A percentile compares a stretch with the other conserved stretches of the same genome.
These are phyloP conservation scores for Leucopsar rothschildi DNA, from an alignment of 2,113 vertebrate species.

Conservation along the genomic window DNA sequence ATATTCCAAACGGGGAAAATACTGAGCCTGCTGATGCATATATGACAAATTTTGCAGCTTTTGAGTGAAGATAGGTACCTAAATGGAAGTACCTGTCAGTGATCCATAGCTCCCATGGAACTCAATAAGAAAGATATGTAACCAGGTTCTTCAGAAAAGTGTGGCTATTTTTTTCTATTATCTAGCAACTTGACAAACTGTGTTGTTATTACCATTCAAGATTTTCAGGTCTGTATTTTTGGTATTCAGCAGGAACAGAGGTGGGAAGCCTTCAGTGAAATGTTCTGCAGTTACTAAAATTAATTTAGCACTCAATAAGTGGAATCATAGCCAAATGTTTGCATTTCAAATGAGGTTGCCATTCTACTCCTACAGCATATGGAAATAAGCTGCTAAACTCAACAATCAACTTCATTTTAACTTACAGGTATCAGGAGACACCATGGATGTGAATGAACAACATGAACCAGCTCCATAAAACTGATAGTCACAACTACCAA, in stretches of 20 bases:
- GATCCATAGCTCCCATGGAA: background rate
- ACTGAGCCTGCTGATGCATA: background rate
- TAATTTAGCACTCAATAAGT: constrained; percentile 19
- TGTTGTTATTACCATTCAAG: background rate
- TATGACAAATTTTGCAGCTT: background rate
- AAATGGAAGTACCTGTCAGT: background rate
- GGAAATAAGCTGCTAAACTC: background rate
- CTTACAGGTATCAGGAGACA: background rate
- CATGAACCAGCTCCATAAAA: background rate
- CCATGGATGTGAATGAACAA: background rate
- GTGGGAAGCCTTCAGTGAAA: constrained; percentile 15
- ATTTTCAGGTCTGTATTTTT: constrained; percentile 21
- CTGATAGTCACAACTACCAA: background rate
- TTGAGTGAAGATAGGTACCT: background rate
- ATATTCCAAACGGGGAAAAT: background rate
- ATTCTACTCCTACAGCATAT: background rate
- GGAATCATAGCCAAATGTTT: background rate
- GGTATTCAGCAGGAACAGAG: background rate
- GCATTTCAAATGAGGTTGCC: background rate
- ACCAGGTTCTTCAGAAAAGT: background rate
- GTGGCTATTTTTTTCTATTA: background rate
- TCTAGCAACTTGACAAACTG: background rate
- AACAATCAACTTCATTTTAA: background rate
- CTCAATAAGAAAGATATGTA: background rate
- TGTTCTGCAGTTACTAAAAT: background rate